A percentile compares a stretch with the other conserved stretches of the same genome.
phyloP scores from a whole-genome alignment of 2,113 vertebrate genomes.

The Cheilinus undulatus region DNA sequence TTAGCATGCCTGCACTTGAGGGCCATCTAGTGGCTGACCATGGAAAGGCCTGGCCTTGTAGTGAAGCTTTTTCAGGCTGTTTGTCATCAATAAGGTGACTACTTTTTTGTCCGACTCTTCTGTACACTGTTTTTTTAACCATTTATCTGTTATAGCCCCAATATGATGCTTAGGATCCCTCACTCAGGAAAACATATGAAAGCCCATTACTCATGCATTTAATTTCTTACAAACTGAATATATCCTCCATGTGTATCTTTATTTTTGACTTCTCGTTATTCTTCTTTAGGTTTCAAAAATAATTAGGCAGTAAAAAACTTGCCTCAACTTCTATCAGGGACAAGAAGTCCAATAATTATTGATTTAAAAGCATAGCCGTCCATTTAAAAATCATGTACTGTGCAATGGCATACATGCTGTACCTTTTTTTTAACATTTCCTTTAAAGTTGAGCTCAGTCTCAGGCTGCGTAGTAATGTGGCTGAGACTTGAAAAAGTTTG shows the following conservation, averaged over 20 bases:
- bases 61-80: conserved; percentile 68
- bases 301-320: conserved; percentile 33
- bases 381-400: conserved; percentile 62
- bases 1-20: conserved; percentile 58
- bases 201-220: conserved; percentile 52
- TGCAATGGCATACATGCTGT: conserved; percentile 62
- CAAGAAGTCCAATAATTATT: conserved; percentile 47
- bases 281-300: conserved; percentile 57
- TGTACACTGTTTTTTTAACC: conserved; percentile 58
- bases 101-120: conserved; percentile 69
- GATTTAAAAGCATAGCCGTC: conserved; percentile 68
- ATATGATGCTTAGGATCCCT: conserved; percentile 66
- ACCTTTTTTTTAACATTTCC: conserved; percentile 37
- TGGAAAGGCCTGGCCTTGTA: conserved; percentile 53
- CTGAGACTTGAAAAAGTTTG: conserved; percentile 37
- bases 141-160: conserved; percentile 60
- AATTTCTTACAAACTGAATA: conserved; percentile 45
- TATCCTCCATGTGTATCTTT: conserved; percentile 36
- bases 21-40: conserved; percentile 72
- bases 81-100: conserved; percentile 59
- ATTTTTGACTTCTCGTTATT: conserved; percentile 39
- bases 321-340: conserved; percentile 32
- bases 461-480: conserved; percentile 8
- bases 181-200: conserved; percentile 79
- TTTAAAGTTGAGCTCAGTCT: conserved; percentile 29